Percentiles rank a stretch among this genome's conserved stretches.
phyloP scores from a whole-genome alignment of 2,797 vertebrate genomes.

The Poecilia picta region DNA sequence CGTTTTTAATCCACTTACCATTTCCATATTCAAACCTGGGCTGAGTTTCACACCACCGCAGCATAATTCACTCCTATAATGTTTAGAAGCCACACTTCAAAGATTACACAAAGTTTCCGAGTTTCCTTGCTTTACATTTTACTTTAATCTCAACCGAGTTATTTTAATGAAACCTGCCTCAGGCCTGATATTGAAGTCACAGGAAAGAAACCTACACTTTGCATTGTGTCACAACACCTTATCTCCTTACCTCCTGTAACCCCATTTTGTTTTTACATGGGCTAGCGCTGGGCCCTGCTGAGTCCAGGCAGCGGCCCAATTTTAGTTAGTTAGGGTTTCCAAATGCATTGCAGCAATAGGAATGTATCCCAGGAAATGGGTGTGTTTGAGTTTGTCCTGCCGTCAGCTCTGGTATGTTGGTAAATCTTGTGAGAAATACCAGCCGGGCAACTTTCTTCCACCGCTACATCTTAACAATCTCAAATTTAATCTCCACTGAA shows the following conservation, averaged over 20 bases:
- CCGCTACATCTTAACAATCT: neutral
- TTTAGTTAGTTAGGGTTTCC: neutral
- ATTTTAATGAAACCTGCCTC: neutral
- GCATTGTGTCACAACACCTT: neutral
- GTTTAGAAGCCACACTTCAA: neutral
- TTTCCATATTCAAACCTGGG: neutral
- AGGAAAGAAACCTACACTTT: neutral
- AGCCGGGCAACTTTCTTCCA: neutral
- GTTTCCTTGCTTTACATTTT: neutral
- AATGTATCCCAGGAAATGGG: neutral
- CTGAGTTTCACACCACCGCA: neutral
- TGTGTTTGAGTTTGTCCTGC: neutral
- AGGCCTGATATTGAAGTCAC: neutral
- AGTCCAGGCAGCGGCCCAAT: neutral
- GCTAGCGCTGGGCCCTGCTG: neutral
- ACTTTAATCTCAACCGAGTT: neutral
- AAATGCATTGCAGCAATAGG: neutral
- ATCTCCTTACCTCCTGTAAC: neutral
- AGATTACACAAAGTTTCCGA: neutral
- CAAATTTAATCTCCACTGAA: neutral
- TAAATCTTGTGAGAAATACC: neutral
- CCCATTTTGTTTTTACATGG: neutral
- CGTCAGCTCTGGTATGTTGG: neutral
- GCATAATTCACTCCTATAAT: neutral
- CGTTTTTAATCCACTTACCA: neutral